Conservation (phyloP, 2,113 vertebrate species). For the Lycaon pictus region DNA sequence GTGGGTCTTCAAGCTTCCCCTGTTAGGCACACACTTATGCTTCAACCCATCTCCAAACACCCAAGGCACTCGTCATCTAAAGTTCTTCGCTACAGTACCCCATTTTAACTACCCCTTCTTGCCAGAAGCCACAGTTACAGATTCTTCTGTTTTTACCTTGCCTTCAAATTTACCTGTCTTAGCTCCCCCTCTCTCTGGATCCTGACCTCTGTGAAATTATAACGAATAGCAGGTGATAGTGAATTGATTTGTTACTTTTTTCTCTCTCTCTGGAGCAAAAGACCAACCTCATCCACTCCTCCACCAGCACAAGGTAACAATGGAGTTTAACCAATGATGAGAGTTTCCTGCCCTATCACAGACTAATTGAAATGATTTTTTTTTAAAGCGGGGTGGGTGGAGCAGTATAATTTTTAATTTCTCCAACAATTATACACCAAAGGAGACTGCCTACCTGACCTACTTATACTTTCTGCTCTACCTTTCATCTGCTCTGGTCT, state of each 20-base stretch:
- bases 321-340: constrained; percentile 23
- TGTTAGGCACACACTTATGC: not conserved
- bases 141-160: not conserved
- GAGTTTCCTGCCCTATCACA: not conserved
- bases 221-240: not conserved
- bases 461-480: not conserved
- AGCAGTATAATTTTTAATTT: constrained; percentile 16
- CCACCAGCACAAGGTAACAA: not conserved
- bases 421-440: not conserved
- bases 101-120: not conserved
- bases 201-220: not conserved
- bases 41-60: not conserved
- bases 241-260: not conserved
- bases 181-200: not conserved
- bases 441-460: not conserved
- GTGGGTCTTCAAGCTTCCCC: not conserved
- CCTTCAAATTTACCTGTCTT: constrained; percentile 11
- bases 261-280: not conserved
- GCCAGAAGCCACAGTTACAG: not conserved
- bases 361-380: not conserved
- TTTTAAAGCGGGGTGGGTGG: not conserved
- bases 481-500: not conserved
- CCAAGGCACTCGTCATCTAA: not conserved
- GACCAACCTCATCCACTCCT: not conserved
- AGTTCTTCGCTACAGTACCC: not conserved